Base-by-base conservation (phyloP, 1,140 invertebrate genomes). In the Luehdorfia chinensis region DNA sequence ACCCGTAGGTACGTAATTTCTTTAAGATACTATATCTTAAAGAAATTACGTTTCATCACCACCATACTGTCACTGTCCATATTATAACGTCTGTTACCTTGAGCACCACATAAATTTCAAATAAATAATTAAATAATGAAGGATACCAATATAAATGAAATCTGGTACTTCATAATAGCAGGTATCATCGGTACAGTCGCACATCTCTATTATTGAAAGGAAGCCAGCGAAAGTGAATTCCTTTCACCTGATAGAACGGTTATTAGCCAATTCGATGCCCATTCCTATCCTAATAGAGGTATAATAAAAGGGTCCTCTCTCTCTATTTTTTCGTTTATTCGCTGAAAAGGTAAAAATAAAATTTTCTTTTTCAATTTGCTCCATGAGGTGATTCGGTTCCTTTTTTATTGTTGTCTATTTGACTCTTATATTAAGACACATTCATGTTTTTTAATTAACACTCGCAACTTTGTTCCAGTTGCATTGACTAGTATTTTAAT, bases 201-300 rank as follows among this genome's bases (percentile, higher is more conserved):
- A 32, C 62, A 48, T 54, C 61, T 32, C 70, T 75, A 65, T 11
- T 15, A 11, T 36, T 31, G 41, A 47, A 56, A 55, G 56, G 55
- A 59, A 70, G 51, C 55, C 55, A 60, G 47, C 50, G 63, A 62
- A 77, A 84, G 80, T 83, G 75, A 81, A 84, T 85, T 85, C 75
- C 69, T 76, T 84, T 78, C 77, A 84, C 81, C 81, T 85, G 79
- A 85, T 84, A 81, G 79, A 71, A 80, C 79, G 67, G 79, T 84
- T 84, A 84, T 84, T 84, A 85, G 75, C 79, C 81, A 76, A 85
- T 84, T 81, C 69, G 71, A 81, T 74, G 73, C 50, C 72, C 74
- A 79, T 81, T 81, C 65, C 74, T 68, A 63, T 76, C 79, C 77
- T 85, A 85, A 85, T 85, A 83, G 78, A 85, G 68, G 75, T 67